phyloP scores from a whole-genome alignment of 2,888 invertebrate genomes.

The Spodoptera littoralis region DNA sequence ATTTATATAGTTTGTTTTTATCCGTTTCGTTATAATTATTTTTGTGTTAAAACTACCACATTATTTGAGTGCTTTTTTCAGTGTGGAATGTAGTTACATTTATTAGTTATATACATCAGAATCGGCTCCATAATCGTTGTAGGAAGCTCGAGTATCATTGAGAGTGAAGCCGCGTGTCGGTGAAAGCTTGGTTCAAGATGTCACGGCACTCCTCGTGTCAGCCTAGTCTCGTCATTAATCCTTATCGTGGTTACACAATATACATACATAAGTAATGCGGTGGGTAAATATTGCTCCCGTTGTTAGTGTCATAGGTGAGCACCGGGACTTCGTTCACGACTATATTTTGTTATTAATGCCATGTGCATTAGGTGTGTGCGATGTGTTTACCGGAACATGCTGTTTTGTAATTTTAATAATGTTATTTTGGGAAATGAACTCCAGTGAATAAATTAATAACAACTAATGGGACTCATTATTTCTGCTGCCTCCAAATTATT shows the following conservation, averaged over 20 bases:
- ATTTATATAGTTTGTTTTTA: too few species aligned
- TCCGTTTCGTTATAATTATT: too few species aligned
- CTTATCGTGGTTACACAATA: slow-evolving; percentile 67
- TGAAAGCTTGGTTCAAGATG: slow-evolving; percentile 85
- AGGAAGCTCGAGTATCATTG: slow-evolving; percentile 15
- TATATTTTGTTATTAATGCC: slow-evolving; percentile 32
- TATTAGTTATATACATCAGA: too few species aligned
- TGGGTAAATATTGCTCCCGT: slow-evolving; percentile 49
- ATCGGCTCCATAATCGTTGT: too few species aligned
- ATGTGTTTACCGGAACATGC: slow-evolving; percentile 6
- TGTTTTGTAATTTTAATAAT: too few species aligned
- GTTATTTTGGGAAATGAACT: too few species aligned
- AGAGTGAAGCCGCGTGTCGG: slow-evolving; percentile 65
- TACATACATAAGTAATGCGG: slow-evolving; percentile 52
- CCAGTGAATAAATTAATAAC: too few species aligned
- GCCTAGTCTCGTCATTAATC: slow-evolving; percentile 69
- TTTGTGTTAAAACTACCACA: too few species aligned
- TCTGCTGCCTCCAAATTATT: too few species aligned
- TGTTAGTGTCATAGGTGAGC: slow-evolving; percentile 58
- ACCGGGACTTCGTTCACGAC: slow-evolving; percentile 30
- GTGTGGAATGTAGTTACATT: too few species aligned
- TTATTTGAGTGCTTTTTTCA: too few species aligned
- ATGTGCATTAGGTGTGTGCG: neutral
- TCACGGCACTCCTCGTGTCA: slow-evolving; percentile 67
- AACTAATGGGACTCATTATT: too few species aligned